Conservation (phyloP, 1,140 invertebrate species). For the Periplaneta americana region DNA sequence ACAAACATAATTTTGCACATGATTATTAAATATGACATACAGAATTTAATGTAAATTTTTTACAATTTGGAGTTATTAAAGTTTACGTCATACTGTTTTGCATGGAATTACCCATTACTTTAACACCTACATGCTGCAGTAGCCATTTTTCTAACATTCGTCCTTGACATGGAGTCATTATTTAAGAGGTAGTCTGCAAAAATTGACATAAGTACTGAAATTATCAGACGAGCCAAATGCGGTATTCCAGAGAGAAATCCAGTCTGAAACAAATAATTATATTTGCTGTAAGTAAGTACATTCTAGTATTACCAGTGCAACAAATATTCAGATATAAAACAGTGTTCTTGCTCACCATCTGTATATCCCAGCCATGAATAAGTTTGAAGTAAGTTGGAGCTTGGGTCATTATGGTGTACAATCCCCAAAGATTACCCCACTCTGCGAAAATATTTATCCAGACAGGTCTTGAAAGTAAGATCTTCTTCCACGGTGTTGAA, state of each 20-base stretch:
- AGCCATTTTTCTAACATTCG: slow-evolving; percentile 57
- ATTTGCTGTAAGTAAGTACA: too few relatives aligned
- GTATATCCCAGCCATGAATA: slow-evolving; percentile 76
- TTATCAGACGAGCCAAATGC: slow-evolving; percentile 54
- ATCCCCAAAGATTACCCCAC: slow-evolving; percentile 78
- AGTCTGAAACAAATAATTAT: slow-evolving; percentile 49
- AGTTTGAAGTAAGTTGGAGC: slow-evolving; percentile 81
- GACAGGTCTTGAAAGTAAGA: slow-evolving; percentile 66
- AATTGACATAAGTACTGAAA: slow-evolving; percentile 51
- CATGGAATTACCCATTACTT: too few relatives aligned
- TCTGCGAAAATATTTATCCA: slow-evolving; percentile 74
- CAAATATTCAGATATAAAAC: neutral
- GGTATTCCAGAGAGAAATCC: slow-evolving; percentile 59
- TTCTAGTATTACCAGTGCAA: too few relatives aligned
- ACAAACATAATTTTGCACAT: too few relatives aligned
- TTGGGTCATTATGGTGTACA: slow-evolving; percentile 79
- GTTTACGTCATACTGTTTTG: too few relatives aligned
- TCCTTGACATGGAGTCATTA: slow-evolving; percentile 49
- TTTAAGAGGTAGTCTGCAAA: slow-evolving; percentile 54
- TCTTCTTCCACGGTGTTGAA: slow-evolving; percentile 63
- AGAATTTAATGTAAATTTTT: too few relatives aligned
- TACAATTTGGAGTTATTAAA: too few relatives aligned
- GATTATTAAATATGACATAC: too few relatives aligned
- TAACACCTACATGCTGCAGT: slow-evolving; percentile 48
- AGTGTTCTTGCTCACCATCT: slow-evolving; percentile 51